Evolutionary conservation across 2,797 vertebrate species (phyloP).

Genomic region (Rhinophrynus dorsalis): DNA sequence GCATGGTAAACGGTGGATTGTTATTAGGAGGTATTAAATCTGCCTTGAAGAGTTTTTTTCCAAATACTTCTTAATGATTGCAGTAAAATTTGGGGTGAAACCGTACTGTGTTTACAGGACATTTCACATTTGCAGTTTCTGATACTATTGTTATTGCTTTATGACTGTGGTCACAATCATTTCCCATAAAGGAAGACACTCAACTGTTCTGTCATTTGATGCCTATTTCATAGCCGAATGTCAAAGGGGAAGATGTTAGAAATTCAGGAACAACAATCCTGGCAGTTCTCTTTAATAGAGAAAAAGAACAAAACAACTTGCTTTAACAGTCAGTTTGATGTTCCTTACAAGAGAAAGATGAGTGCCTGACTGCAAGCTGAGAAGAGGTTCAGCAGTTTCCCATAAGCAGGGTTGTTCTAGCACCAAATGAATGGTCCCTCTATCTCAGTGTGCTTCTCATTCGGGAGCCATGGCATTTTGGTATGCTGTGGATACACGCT

Average conservation of each 20-base stretch:
- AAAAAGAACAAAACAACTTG: conserved; percentile 6
- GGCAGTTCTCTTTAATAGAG: background rate
- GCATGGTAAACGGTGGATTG: too few relatives aligned
- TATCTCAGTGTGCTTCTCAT: background rate
- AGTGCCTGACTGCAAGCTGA: conserved; percentile 11
- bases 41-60: too few relatives aligned
- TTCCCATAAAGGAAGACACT: background rate
- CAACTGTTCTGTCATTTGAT: conserved; percentile 1
- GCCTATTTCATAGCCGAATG: conserved; percentile 13
- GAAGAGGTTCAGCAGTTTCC: conserved; percentile 8
- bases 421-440: conserved; percentile 3
- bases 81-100: background rate
- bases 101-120: background rate
- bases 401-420: background rate
- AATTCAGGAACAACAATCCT: conserved; percentile 26
- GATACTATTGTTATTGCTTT: background rate
- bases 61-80: too few relatives aligned
- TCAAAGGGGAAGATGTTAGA: conserved; percentile 19
- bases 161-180: conserved; percentile 2
- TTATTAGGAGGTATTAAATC: too few relatives aligned
- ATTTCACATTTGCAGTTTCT: background rate
- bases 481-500: too few relatives aligned
- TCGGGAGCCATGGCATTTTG: too few relatives aligned
- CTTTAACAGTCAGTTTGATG: conserved; percentile 18
- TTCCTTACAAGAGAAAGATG: conserved; percentile 12